Percentiles rank a stretch among this genome's conserved stretches.
These are phyloP conservation scores for Noctilio leporinus DNA, from an alignment of 2,113 vertebrate species.

Conservation along the genomic window DNA sequence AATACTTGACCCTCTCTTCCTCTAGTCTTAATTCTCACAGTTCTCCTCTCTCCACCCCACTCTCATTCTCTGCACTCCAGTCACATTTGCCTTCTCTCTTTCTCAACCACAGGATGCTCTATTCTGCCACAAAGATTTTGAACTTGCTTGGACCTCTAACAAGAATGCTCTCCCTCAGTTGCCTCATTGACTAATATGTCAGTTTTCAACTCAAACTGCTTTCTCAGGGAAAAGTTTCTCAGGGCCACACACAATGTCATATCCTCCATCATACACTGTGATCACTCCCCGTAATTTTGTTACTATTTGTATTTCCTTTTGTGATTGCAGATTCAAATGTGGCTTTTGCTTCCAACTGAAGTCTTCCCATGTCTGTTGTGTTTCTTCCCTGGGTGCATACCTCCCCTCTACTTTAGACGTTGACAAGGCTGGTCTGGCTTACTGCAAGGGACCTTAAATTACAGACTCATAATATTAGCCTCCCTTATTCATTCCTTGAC, in stretches of 20 bases:
- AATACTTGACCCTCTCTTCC: neutral
- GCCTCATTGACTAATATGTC: neutral
- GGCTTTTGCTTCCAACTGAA: neutral
- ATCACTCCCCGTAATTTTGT: neutral
- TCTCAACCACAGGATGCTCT: neutral
- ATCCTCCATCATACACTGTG: neutral
- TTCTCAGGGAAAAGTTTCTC: neutral
- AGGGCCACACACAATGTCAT: neutral
- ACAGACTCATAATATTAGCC: neutral
- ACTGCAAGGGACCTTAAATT: neutral
- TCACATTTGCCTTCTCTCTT: neutral
- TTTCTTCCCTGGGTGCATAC: neutral
- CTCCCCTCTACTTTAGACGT: neutral
- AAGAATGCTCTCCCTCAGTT: neutral
- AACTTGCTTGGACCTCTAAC: neutral
- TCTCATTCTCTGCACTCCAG: neutral
- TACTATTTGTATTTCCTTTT: neutral
- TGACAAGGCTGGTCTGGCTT: neutral
- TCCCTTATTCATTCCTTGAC: neutral
- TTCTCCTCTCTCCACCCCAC: neutral
- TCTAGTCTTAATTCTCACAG: neutral
- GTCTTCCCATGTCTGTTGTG: neutral
- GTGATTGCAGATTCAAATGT: neutral
- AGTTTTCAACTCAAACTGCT: neutral
- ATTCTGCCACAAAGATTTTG: neutral